phyloP scores from a whole-genome alignment of 2,888 invertebrate species.

The Galeruca laticollis region DNA sequence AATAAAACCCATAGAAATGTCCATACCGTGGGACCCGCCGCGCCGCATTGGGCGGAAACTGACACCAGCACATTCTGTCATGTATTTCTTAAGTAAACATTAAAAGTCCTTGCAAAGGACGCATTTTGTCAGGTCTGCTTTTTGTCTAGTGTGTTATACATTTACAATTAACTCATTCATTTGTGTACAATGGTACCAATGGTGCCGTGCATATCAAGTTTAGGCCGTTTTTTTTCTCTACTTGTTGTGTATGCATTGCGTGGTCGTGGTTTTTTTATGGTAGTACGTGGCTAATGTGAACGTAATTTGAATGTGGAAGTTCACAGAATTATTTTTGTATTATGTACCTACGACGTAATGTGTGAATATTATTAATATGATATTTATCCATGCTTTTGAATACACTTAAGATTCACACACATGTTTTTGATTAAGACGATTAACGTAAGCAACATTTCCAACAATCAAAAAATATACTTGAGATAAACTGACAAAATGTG shows the following conservation, averaged over 20 bases:
- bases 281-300: conserved; percentile 20
- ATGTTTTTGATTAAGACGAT: too few relatives aligned
- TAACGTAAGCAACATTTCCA: too few relatives aligned
- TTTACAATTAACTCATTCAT: conserved; percentile 48
- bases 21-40: conserved; percentile 37
- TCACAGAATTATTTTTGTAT: background rate
- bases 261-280: conserved; percentile 9
- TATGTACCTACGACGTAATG: too few relatives aligned
- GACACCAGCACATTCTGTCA: conserved; percentile 40
- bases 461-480: too few relatives aligned
- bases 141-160: conserved; percentile 52
- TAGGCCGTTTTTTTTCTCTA: conserved; percentile 29
- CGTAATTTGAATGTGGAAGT: conserved; percentile 3
- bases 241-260: conserved; percentile 22
- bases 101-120: conserved; percentile 59
- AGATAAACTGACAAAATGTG: too few relatives aligned
- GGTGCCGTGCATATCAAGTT: conserved; percentile 42
- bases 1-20: background rate
- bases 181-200: conserved; percentile 48
- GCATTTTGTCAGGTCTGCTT: conserved; percentile 55
- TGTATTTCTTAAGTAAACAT: conserved; percentile 50
- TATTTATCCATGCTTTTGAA: too few relatives aligned
- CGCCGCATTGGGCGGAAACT: conserved; percentile 40
- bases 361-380: too few relatives aligned
- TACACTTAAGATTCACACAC: too few relatives aligned